These are phyloP conservation scores for Aproaerema taeniolella DNA, from an alignment of 2,888 invertebrate genomes.

Conservation along the genomic window DNA sequence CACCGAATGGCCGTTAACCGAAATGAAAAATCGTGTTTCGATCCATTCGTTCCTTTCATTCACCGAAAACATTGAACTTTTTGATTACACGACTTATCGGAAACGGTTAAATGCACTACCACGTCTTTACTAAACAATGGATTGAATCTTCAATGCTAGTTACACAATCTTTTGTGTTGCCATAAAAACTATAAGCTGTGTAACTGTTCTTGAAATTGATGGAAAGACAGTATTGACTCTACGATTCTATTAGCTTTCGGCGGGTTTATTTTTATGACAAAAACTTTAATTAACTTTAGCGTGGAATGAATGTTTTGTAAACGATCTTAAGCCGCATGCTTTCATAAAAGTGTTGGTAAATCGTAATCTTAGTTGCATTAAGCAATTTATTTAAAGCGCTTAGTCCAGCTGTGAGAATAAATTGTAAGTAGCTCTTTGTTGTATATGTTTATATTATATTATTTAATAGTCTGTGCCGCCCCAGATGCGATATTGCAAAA, in stretches of 20 bases:
- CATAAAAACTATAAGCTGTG: slow-evolving; percentile 24
- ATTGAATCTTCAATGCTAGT: slow-evolving; percentile 33
- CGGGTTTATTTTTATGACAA: slow-evolving; percentile 10
- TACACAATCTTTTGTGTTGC: slow-evolving; percentile 38
- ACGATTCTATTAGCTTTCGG: slow-evolving; percentile 13
- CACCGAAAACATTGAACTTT: slow-evolving; percentile 14
- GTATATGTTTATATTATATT: slow-evolving; percentile 7
- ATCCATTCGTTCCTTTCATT: slow-evolving; percentile 33
- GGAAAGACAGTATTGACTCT: slow-evolving; percentile 22
- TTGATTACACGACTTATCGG: slow-evolving; percentile 21
- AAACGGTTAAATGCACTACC: slow-evolving; percentile 27
- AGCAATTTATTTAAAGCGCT: slow-evolving; percentile 13
- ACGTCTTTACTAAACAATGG: slow-evolving; percentile 29
- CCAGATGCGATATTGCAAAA: slow-evolving; percentile 8
- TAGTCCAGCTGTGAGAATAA: background rate
- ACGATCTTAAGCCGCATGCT: slow-evolving; percentile 27
- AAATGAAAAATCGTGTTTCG: slow-evolving; percentile 38
- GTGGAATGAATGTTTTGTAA: slow-evolving; percentile 27
- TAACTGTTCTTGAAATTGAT: slow-evolving; percentile 34
- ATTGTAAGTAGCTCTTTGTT: slow-evolving; percentile 4
- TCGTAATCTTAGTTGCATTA: slow-evolving; percentile 23
- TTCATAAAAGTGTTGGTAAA: slow-evolving; percentile 28
- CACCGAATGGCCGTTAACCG: slow-evolving; percentile 45
- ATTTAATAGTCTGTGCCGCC: slow-evolving; percentile 7
- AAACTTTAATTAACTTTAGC: slow-evolving; percentile 24